These are phyloP conservation scores for Sceloporus tristichus DNA, from an alignment of 2,113 vertebrate genomes.

Conservation along the genomic window DNA sequence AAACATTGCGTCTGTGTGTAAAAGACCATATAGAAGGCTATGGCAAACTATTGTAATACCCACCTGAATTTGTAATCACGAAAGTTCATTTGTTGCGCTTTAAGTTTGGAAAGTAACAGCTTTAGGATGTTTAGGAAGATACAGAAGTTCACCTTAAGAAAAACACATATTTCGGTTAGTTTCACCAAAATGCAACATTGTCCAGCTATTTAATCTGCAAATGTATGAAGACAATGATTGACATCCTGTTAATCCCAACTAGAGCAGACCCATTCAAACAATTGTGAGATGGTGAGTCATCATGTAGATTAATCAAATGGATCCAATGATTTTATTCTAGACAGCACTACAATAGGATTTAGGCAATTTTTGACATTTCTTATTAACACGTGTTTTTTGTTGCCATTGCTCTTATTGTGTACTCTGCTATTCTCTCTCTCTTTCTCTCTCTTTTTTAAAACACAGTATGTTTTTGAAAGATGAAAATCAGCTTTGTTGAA, in stretches of 20 bases:
- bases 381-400: no score
- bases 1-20: no score
- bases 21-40: background rate
- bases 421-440: no score
- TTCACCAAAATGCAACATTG: background rate
- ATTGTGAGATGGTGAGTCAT: no score
- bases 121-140: conserved; percentile 95
- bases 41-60: conserved; percentile 7
- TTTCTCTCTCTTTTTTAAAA: background rate
- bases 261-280: background rate
- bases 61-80: conserved; percentile 97
- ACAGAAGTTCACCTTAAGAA: conserved; percentile 91
- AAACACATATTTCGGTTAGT: conserved; percentile 36
- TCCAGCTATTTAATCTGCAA: background rate
- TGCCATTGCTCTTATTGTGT: no score
- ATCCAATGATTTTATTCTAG: no score
- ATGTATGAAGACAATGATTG: background rate
- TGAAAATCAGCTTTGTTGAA: background rate
- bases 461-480: background rate
- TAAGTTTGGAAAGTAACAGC: conserved; percentile 93
- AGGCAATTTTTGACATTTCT: no score
- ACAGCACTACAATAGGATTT: no score
- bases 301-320: no score
- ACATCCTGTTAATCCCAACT: background rate
- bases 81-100: conserved; percentile 92